Conservation (phyloP, 2,888 invertebrate species). For the Nudaria mundana region DNA sequence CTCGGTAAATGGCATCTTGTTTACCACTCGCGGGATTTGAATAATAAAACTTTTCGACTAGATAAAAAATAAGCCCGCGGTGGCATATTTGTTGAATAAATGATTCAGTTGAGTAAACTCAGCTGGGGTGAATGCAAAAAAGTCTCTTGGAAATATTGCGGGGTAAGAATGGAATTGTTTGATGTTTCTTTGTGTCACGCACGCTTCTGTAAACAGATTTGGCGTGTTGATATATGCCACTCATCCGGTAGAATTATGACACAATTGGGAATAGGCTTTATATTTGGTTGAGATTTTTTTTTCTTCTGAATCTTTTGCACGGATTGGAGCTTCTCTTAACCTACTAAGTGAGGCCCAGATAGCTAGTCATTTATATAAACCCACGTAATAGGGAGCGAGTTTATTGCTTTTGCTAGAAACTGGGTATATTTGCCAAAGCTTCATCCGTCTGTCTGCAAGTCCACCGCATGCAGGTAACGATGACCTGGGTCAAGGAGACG, state of each 20-base stretch:
- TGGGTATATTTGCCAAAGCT: no score
- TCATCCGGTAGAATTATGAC: neutral
- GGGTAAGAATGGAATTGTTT: neutral
- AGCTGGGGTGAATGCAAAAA: neutral
- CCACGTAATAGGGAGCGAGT: no score
- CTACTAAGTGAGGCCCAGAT: no score
- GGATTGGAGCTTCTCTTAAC: no score
- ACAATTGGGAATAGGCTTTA: neutral
- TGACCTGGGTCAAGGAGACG: no score
- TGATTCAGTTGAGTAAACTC: constrained; percentile 14
- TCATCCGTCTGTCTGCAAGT: no score
- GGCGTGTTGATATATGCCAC: neutral
- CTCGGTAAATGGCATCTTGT: constrained; percentile 33
- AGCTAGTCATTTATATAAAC: no score
- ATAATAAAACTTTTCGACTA: constrained; percentile 30
- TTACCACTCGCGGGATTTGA: constrained; percentile 27
- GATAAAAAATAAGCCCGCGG: constrained; percentile 15
- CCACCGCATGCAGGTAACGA: no score
- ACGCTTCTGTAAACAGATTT: neutral
- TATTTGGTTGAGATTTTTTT: neutral
- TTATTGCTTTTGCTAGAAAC: no score
- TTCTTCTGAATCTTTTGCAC: no score
- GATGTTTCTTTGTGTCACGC: neutral
- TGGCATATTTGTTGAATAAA: constrained; percentile 24
- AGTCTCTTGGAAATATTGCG: neutral